Percentiles rank a stretch among this genome's conserved stretches.
These are phyloP conservation scores for Amphipoea oculea DNA, from an alignment of 2,888 invertebrate species.

Conservation along the genomic window DNA sequence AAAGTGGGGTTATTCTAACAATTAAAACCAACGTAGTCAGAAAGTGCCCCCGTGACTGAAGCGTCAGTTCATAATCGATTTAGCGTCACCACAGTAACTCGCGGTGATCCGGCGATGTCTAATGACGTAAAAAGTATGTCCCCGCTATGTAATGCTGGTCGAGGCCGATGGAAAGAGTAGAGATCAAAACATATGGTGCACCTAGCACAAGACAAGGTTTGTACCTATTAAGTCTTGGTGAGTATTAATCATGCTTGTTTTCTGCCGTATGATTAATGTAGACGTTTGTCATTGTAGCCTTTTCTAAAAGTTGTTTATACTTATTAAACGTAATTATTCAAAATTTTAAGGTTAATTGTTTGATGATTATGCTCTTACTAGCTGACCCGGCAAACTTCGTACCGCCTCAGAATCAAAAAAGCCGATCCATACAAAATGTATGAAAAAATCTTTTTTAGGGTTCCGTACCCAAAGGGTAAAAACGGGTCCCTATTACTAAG, in stretches of 20 bases:
- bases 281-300: no score
- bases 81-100: slow-evolving; percentile 81
- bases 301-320: no score
- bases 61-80: slow-evolving; percentile 83
- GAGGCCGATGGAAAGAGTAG: slow-evolving; percentile 77
- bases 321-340: no score
- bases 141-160: slow-evolving; percentile 82
- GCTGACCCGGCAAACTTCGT: no score
- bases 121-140: slow-evolving; percentile 90
- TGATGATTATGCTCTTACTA: no score
- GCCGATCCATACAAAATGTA: no score
- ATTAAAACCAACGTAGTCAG: slow-evolving; percentile 59
- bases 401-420: no score
- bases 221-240: slow-evolving; percentile 31
- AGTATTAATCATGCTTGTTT: background rate
- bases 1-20: slow-evolving; percentile 50
- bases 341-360: no score
- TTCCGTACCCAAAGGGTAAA: no score
- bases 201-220: background rate
- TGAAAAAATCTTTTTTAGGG: no score
- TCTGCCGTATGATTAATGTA: no score
- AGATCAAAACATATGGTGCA: slow-evolving; percentile 64
- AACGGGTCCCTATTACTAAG: no score
- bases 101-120: slow-evolving; percentile 85
- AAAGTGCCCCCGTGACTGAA: slow-evolving; percentile 66